Base-by-base conservation (phyloP, 1,140 invertebrate genomes). In the Heliconius eleuchia region DNA sequence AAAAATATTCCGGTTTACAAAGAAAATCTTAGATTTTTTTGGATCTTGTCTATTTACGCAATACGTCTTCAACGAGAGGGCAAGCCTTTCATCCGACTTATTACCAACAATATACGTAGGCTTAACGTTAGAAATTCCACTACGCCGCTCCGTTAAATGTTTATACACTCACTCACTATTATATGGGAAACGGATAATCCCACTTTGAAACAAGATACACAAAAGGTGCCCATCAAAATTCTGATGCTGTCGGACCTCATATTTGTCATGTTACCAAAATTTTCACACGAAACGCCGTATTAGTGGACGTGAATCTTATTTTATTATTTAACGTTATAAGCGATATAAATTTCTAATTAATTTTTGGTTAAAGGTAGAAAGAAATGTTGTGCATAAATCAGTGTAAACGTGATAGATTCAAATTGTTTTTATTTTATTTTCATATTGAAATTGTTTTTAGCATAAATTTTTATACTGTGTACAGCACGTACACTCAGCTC, bases 171-270 rank as follows among this genome's bases (percentile, higher is more conserved):
- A 89, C 87, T 89, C 85, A 89, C 87, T 89, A 88, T 90, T 89
- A 88, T 88, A 83, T 87, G 81, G 85, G 76, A 83, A 84, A 81
- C 83, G 91, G 90, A 90, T 91, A 90, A 89, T 85, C 85, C 85
- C 87, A 91, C 90, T 93, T 90, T 87, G 92, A 90, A 93, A 93
- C 92, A 91, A 92, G 91, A 93, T 90, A 92, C 87, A 82, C 85
- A 90, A 91, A 89, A 86, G 89, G 85, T 81, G 82, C 81, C 88
- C 90, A 92, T 92, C 92, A 92, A 91, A 89, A 93, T 92, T 91
- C 90, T 86, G 88, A 78, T 79, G 80, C 79, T 86, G 87, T 89
- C 84, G 82, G 66, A 84, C 27, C 80, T 84, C 82, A 87, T 91
- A 91, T 92, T 93, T 92, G 92, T 92, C 91, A 94, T 92, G 91